Percentiles rank a stretch among this genome's conserved stretches.
Conservation (phyloP, 2,113 vertebrate genomes). For the Centropus bengalensis region DNA sequence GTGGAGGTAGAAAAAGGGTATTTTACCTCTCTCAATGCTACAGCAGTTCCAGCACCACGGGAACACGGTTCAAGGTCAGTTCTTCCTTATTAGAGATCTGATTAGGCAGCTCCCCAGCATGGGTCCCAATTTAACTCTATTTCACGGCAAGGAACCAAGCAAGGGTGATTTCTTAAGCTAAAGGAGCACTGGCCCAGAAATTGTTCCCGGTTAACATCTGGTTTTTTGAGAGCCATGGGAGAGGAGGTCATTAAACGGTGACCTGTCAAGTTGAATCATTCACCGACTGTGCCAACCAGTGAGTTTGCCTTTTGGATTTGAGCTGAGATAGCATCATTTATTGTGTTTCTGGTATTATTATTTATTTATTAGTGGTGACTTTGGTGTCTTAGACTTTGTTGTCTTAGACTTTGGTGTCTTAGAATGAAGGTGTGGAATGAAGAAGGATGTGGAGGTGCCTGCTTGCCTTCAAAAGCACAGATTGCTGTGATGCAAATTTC, state of each 20-base stretch:
- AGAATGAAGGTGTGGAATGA: neutral
- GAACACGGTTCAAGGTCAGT: slow-evolving; percentile 23
- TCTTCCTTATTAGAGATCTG: slow-evolving; percentile 27
- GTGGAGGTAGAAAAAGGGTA: neutral
- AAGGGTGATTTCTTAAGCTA: neutral
- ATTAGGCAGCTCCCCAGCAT: slow-evolving; percentile 59
- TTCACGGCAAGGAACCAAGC: neutral
- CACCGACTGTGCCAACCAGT: neutral
- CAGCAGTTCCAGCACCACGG: neutral
- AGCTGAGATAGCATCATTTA: neutral
- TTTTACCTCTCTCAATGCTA: neutral
- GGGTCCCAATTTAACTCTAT: slow-evolving; percentile 47
- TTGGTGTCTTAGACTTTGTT: too few species aligned
- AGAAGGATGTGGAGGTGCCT: neutral
- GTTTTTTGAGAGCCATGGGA: slow-evolving; percentile 53
- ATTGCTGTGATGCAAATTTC: neutral
- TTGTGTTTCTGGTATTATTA: neutral
- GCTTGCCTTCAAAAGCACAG: neutral
- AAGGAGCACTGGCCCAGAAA: slow-evolving; percentile 62
- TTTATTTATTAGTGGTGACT: neutral
- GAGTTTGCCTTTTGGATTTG: neutral
- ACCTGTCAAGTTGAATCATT: slow-evolving; percentile 53
- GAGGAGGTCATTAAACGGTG: slow-evolving; percentile 66
- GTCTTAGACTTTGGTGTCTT: neutral
- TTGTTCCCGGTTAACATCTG: neutral